A percentile compares a stretch with the other conserved stretches of the same genome.
Evolutionary conservation across 2,797 vertebrate species (phyloP).

Genomic region (Bradypodion ventrale): DNA sequence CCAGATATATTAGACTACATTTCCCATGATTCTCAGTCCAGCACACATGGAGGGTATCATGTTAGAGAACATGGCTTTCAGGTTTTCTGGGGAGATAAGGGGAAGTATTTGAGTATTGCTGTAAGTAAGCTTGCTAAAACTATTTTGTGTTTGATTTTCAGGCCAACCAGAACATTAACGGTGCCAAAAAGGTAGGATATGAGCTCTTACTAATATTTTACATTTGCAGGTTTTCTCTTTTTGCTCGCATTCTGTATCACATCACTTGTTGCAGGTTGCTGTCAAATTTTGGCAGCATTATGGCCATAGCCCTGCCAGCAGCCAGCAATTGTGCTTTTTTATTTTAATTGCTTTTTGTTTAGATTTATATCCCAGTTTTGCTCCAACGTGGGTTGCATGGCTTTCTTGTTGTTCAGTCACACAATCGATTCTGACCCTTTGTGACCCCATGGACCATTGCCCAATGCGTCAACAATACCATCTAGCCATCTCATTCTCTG

Average conservation of each 20-base stretch:
- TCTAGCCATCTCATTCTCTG: too few species aligned
- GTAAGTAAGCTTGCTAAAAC: conserved; percentile 62
- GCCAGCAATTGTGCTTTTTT: too few species aligned
- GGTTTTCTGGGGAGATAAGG: not conserved
- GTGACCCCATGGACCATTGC: too few species aligned
- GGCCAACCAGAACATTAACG: conserved; percentile 88
- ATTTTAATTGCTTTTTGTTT: too few species aligned
- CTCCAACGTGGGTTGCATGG: too few species aligned
- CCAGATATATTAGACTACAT: not conserved
- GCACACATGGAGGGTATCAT: not conserved
- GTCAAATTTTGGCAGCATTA: too few species aligned
- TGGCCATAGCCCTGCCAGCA: too few species aligned
- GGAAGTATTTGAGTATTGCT: not conserved
- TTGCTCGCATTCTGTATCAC: not conserved
- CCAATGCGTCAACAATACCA: too few species aligned
- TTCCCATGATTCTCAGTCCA: not conserved
- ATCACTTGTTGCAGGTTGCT: too few species aligned
- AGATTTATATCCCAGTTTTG: too few species aligned
- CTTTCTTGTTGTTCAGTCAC: too few species aligned
- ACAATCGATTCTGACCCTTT: too few species aligned
- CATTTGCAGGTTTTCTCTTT: not conserved
- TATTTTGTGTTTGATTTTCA: conserved; percentile 75
- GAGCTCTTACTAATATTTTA: not conserved
- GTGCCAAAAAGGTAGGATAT: conserved; percentile 93
- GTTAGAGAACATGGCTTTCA: not conserved